A percentile compares a stretch with the other conserved stretches of the same genome.
These are phyloP conservation scores for Palythoa grandiflora DNA, from an alignment of 92 coral and sea anemone genomes.

Conservation along the genomic window DNA sequence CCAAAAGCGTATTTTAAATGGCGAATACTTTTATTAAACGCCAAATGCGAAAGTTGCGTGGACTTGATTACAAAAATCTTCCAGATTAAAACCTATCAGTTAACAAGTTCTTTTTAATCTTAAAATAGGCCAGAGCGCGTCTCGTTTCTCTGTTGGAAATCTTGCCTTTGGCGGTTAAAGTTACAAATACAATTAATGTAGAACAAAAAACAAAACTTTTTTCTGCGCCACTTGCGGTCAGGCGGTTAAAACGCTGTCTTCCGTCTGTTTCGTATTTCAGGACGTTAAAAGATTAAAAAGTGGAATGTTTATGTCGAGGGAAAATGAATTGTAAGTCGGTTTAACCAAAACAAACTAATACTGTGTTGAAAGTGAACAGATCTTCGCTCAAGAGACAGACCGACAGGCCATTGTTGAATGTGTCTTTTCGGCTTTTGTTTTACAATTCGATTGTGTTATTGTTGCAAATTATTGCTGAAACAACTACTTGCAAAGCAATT, in stretches of 20 bases:
- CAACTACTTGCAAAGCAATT: neutral
- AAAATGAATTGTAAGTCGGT: constrained; percentile 3
- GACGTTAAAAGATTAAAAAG: constrained; percentile 32
- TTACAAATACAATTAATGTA: neutral
- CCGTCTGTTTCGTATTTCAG: constrained; percentile 40
- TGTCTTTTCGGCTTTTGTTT: neutral
- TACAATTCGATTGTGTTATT: neutral
- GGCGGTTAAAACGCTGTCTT: neutral
- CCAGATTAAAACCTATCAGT: neutral
- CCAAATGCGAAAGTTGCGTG: neutral
- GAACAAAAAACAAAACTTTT: neutral
- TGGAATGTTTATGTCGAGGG: constrained; percentile 18
- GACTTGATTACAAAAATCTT: neutral
- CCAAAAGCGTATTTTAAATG: neutral
- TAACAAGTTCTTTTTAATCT: neutral
- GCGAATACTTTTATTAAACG: neutral
- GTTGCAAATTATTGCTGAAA: neutral
- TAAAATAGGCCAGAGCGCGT: constrained; percentile 8
- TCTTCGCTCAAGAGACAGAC: neutral
- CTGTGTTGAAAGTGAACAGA: neutral
- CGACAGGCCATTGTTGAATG: neutral
- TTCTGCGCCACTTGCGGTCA: neutral
- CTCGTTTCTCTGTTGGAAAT: neutral
- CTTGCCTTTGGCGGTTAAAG: constrained; percentile 14
- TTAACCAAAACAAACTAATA: neutral